Base-by-base conservation (phyloP, 2,113 vertebrate genomes). In the Lanius ludovicianus region DNA sequence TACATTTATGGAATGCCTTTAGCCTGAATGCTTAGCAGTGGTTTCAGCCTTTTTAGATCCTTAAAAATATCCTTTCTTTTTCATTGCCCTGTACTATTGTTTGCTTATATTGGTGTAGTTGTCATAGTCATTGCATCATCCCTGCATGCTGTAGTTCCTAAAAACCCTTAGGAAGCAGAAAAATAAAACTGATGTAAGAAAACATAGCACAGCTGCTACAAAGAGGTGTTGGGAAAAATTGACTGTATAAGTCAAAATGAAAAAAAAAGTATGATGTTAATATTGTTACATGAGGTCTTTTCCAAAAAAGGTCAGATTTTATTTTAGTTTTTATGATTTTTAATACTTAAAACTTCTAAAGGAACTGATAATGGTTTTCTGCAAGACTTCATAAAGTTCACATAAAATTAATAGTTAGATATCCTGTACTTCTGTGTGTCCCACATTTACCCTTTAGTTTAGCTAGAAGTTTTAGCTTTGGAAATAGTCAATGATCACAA, bases 301-400 rank as follows among this genome's bases (percentile, higher is more conserved):
- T 76, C 23, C 42, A 41, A 56, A 59, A 95, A 89, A 46, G 20
- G 27, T 76, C 55, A 83, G 24, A 31, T 83, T 95, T 95, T 91
- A 83, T 57, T 89, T 85, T 46, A 62, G 7, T 6, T 90, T 87
- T 83, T 80, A 85, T 67, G 39, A 18, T 35, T 69, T 15, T 35
- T 90, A 93, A 79, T 59, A 39, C 5, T 7, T 62, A 76, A 90
- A 84, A 28, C 25, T 57, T 83, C 52, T 76, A 46, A 46, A 91
- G 44, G 41, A 82, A 69, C 28, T 82, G 46, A 70, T 63, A 90
- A 83, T 30, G 7, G 18, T 57, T 86, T 85, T 85, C 23, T 69
- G 67, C 33, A 92, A 77, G 33, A 55, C 39, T 80, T 88, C 49
- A 62, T 84, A 49, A 93, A 93, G 68, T 80, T 84, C 4, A 59